Evolutionary conservation across 1,140 invertebrate genomes (phyloP), one percentile per base, ranked within the genome.

Genomic region (Aphaenogaster rudis): DNA sequence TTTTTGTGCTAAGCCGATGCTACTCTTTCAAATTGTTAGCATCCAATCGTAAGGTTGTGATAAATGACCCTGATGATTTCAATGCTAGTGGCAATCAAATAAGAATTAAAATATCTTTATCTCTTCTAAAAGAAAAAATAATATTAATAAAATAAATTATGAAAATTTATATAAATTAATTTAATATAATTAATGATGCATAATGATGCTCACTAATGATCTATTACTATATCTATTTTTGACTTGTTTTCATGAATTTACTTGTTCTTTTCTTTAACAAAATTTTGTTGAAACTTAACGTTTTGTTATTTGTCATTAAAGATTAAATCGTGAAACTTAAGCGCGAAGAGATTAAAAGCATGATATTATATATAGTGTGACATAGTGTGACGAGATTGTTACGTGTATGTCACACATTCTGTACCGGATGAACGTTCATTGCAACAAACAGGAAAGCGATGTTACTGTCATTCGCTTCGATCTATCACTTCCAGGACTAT

Each of bases 401-500:
- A 33, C 9, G 15, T 15, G 21, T 28, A 39, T 39, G 42, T 5
- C 28, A 13, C 17, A 54, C 21, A 78, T 63, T 3, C 28, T 78
- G 76, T 54, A 54, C 5, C 36, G 57, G 28, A 48, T 63, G 11
- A 36, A 63, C n/a, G 15, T 45, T 33, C 3, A 33, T n/a, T 17
- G 42, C 17, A n/a, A 50, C 42, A 63, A 61, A 50, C 76, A 50
- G 59, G 59, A 63, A 50, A 50, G 9, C 39, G 57, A 50, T 1
- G 6, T 80, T 39, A 50, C 13, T 15, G 13, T 67, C 63, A 45
- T 39, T 71, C 50, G 52, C 28, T 71, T 71, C 50, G 52, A 81
- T 81, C 28, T 21, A 7, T 77, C 13, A 77, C 54, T 79, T 87
- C 48, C 61, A 33, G 50, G 57, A 89, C 54, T 45, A 17, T 39